Evolutionary conservation across 2,113 vertebrate species (phyloP).

Genomic region (Epinephelus moara): DNA sequence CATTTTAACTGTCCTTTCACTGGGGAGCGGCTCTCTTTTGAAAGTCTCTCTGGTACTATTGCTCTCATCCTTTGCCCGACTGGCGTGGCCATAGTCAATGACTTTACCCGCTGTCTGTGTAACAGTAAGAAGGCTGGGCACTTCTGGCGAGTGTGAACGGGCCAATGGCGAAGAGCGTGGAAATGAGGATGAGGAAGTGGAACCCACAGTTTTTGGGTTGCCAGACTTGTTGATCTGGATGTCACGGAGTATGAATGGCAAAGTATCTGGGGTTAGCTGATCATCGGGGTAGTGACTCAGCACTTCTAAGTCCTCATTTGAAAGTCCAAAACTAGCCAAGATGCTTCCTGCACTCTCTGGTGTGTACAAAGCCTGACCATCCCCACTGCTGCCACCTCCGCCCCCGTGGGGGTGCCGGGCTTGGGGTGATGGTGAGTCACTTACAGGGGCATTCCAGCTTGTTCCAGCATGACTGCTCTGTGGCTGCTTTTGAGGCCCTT

Average conservation of each 20-base stretch:
- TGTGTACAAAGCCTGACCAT: constrained; percentile 84
- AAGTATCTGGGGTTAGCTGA: constrained; percentile 93
- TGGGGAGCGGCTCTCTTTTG: constrained; percentile 74
- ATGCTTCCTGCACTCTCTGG: constrained; percentile 94
- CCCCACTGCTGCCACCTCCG: constrained; percentile 28
- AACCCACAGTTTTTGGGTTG: constrained; percentile 48
- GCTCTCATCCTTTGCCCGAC: constrained; percentile 80
- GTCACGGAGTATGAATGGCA: constrained; percentile 92
- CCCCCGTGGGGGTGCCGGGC: constrained; percentile 52
- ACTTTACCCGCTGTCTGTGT: constrained; percentile 88
- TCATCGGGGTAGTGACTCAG: constrained; percentile 95
- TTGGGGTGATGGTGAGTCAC: constrained; percentile 33
- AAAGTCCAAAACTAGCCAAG: constrained; percentile 93
- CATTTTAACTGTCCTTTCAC: constrained; percentile 79
- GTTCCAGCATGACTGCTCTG: constrained; percentile 52
- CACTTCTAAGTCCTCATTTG: constrained; percentile 93
- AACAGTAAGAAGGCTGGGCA: constrained; percentile 73
- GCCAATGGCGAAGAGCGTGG: constrained; percentile 40
- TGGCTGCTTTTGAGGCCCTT: constrained; percentile 53
- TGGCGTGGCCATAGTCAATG: constrained; percentile 94
- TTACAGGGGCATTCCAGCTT: constrained; percentile 50
- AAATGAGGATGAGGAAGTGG: constrained; percentile 47
- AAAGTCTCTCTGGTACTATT: constrained; percentile 79
- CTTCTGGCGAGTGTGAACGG: constrained; percentile 52
- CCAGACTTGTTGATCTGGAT: constrained; percentile 91